Conservation (phyloP, 2,888 invertebrate species). For the Drosophila fungiperda region DNA sequence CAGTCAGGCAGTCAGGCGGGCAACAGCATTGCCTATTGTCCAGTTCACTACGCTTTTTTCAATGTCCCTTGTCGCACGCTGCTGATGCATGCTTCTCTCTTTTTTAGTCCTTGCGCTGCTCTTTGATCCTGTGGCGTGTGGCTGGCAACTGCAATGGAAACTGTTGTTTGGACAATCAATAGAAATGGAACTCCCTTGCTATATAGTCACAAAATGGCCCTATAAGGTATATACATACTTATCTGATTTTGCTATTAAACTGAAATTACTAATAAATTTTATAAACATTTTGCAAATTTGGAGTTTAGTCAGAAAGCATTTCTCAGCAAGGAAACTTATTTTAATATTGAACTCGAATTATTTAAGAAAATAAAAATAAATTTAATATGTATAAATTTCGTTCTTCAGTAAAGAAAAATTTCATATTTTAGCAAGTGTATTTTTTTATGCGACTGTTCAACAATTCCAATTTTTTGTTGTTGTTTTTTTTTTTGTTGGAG, state of each 20-base stretch:
- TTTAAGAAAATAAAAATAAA: not conserved
- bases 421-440: not conserved
- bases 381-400: not conserved
- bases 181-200: not conserved
- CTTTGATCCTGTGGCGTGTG: slow-evolving; percentile 74
- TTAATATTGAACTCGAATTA: not conserved
- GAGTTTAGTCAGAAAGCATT: not conserved
- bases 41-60: slow-evolving; percentile 11
- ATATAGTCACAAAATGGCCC: not conserved
- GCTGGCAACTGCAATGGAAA: slow-evolving; percentile 43
- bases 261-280: not conserved
- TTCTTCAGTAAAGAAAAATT: not conserved
- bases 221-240: not conserved
- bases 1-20: not conserved
- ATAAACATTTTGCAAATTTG: not conserved
- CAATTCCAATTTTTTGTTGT: not conserved
- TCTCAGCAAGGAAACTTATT: not conserved
- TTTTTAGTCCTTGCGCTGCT: slow-evolving; percentile 23
- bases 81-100: slow-evolving; percentile 9
- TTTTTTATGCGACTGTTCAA: not conserved
- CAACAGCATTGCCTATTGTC: slow-evolving; percentile 16
- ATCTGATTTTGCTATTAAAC: not conserved
- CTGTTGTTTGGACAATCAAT: slow-evolving; percentile 3
- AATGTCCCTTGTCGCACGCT: slow-evolving; percentile 16
- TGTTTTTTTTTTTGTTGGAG: slow-evolving; percentile 8